A percentile compares a stretch with the other conserved stretches of the same genome.
These are phyloP conservation scores for Gobiocypris rarus DNA, from an alignment of 2,113 vertebrate genomes.

Conservation along the genomic window DNA sequence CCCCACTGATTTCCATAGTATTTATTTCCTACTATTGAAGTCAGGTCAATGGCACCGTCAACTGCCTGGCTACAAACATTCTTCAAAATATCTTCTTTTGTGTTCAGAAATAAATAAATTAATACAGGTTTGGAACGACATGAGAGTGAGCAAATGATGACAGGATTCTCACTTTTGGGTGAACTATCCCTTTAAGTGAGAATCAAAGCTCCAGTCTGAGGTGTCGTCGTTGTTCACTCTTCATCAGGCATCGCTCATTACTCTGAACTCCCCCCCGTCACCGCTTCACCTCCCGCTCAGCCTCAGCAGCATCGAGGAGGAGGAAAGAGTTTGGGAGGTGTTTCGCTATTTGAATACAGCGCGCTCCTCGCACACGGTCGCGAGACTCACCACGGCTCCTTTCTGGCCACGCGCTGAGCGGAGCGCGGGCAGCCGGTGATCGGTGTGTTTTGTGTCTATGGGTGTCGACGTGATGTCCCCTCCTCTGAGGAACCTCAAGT, in stretches of 20 bases:
- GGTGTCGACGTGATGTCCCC: conserved; percentile 76
- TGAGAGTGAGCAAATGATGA: too few species aligned
- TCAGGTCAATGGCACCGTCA: too few species aligned
- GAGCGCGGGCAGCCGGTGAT: background rate
- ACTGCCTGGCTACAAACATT: too few species aligned
- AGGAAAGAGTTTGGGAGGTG: background rate
- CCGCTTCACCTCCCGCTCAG: background rate
- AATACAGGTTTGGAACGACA: too few species aligned
- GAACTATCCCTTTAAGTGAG: background rate
- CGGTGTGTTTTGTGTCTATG: conserved; percentile 57
- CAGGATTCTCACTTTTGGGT: too few species aligned
- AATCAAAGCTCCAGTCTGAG: background rate
- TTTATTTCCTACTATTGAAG: too few species aligned
- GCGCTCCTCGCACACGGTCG: conserved; percentile 24
- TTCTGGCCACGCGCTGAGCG: background rate
- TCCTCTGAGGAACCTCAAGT: conserved; percentile 79
- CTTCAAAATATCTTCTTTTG: too few species aligned
- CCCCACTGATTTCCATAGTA: too few species aligned
- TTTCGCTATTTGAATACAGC: background rate
- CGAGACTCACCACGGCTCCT: background rate
- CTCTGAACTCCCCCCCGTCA: background rate
- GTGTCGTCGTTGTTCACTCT: conserved; percentile 9
- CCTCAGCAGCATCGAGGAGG: background rate
- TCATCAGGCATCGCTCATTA: background rate
- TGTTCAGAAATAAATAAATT: too few species aligned